These are phyloP conservation scores for Lepus townsendii DNA, from an alignment of 2,797 vertebrate species.

Conservation along the genomic window DNA sequence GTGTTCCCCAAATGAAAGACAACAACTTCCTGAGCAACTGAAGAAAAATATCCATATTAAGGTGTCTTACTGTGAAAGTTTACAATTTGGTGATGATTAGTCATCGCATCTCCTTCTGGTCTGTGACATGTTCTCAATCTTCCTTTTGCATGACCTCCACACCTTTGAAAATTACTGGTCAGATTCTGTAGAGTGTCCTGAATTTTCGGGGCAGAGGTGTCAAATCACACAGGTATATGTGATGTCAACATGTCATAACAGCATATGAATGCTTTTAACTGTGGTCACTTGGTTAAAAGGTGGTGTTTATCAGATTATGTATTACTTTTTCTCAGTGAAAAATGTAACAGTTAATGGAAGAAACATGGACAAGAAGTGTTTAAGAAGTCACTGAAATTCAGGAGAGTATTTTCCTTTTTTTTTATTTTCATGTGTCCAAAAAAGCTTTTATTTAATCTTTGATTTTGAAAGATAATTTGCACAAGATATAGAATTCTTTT, in stretches of 20 bases:
- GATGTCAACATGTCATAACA: background rate
- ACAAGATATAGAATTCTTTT: no score
- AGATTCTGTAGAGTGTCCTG: background rate
- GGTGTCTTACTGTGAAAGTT: background rate
- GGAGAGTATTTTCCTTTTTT: background rate
- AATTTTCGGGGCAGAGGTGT: background rate
- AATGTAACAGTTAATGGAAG: background rate
- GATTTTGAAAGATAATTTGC: no score
- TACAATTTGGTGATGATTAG: background rate
- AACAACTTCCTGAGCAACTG: background rate
- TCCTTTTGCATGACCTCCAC: conserved; percentile 1
- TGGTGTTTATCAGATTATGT: background rate
- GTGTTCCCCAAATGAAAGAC: background rate
- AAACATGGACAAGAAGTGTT: background rate
- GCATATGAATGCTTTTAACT: background rate
- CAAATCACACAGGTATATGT: background rate
- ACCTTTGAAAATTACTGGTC: background rate
- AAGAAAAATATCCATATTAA: background rate
- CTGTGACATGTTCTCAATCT: background rate
- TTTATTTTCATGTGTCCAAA: no score
- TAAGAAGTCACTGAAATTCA: background rate
- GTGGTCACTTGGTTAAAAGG: background rate
- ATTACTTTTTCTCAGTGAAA: background rate
- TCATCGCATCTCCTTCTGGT: background rate
- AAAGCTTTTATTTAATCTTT: no score